Evolutionary conservation across 2,113 vertebrate genomes (phyloP).

Genomic region (Nothoprocta pentlandii): DNA sequence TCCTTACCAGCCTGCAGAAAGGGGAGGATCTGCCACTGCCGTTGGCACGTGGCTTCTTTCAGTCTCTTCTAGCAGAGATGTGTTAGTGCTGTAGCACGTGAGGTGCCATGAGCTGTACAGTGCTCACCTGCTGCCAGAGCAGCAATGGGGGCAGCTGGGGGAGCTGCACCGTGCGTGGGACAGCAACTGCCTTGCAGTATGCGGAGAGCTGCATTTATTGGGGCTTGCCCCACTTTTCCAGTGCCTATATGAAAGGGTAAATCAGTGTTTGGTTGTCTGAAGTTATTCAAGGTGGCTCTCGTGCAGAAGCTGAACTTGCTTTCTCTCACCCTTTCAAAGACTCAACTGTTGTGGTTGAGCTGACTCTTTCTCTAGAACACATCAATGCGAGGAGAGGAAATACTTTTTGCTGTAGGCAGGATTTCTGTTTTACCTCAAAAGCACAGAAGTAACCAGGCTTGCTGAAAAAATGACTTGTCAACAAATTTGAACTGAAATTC

Average conservation of each 20-base stretch:
- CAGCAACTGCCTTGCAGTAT: background rate
- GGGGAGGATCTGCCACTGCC: background rate
- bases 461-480: background rate
- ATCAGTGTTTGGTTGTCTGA: background rate
- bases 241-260: background rate
- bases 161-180: background rate
- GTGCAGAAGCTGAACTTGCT: background rate
- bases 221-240: background rate
- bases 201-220: background rate
- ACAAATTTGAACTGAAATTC: background rate
- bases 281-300: background rate
- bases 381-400: background rate
- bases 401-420: background rate
- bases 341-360: background rate
- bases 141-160: background rate
- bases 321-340: background rate
- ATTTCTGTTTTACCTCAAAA: background rate
- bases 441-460: background rate
- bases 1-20: background rate
- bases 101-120: background rate
- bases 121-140: background rate
- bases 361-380: slow-evolving; percentile 5
- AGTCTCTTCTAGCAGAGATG: background rate
- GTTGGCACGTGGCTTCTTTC: background rate
- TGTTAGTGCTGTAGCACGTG: background rate